A percentile compares a stretch with the other conserved stretches of the same genome.
Conservation (phyloP, 2,797 vertebrate genomes). For the Pipistrellus kuhlii region DNA sequence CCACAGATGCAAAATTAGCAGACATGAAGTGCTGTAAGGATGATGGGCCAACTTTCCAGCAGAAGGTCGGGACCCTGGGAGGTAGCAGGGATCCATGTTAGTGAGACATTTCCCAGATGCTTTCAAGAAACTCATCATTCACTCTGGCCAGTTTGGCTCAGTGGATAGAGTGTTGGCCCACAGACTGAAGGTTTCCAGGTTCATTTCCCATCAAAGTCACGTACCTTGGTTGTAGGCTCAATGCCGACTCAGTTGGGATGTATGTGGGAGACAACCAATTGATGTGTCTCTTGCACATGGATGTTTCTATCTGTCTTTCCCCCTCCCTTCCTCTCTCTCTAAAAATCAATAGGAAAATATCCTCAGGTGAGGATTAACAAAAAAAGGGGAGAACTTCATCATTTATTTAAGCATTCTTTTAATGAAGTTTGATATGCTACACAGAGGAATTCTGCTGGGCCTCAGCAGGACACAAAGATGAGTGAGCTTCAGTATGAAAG, state of each 20-base stretch:
- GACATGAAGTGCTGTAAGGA: not conserved
- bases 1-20: constrained; percentile 12
- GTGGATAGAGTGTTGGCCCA: too few species aligned
- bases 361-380: too few species aligned
- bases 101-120: not conserved
- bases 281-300: too few species aligned
- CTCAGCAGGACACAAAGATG: not conserved
- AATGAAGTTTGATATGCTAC: constrained; percentile 7
- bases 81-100: not conserved
- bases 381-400: not conserved
- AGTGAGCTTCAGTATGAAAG: not conserved
- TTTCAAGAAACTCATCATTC: constrained; percentile 40
- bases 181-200: too few species aligned
- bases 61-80: not conserved
- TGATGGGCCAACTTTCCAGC: not conserved
- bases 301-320: too few species aligned
- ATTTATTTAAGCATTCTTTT: not conserved
- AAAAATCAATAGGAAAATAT: too few species aligned
- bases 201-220: too few species aligned
- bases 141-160: too few species aligned
- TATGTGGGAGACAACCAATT: too few species aligned
- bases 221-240: too few species aligned
- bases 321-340: too few species aligned
- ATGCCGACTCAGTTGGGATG: too few species aligned
- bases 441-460: not conserved